Evolutionary conservation across 2,797 vertebrate genomes (phyloP).

Genomic region (Cirrhinus mrigala): DNA sequence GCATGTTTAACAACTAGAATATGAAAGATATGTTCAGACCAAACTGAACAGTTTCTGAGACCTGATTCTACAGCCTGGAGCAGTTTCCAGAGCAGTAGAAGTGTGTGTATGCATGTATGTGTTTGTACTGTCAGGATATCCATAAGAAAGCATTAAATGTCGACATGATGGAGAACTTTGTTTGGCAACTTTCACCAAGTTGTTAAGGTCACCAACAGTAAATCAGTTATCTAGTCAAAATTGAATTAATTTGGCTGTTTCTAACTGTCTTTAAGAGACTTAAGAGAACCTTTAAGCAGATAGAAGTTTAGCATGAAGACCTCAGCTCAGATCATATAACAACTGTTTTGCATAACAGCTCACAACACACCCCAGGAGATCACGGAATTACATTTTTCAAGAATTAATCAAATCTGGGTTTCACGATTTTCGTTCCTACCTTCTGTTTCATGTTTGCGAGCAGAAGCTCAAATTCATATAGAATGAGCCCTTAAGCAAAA

Average conservation of each 20-base stretch:
- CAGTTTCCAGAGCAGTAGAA: background rate
- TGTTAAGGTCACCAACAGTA: conserved; percentile 42
- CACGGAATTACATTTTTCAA: background rate
- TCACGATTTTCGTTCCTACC: background rate
- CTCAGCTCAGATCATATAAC: conserved; percentile 49
- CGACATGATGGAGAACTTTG: conserved; percentile 26
- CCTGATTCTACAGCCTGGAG: background rate
- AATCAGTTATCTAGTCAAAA: conserved; percentile 28
- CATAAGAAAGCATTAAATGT: background rate
- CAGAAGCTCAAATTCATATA: background rate
- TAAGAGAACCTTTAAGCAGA: conserved; percentile 12
- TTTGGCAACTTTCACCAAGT: conserved; percentile 24
- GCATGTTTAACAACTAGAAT: background rate
- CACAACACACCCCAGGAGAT: conserved; percentile 42
- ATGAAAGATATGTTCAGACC: background rate
- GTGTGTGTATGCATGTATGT: background rate
- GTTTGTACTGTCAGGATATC: conserved; percentile 22
- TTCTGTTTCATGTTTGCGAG: background rate
- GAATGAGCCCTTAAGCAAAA: conserved; percentile 18
- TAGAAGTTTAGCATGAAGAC: conserved; percentile 13
- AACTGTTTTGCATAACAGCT: conserved; percentile 63
- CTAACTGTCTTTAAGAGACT: conserved; percentile 31
- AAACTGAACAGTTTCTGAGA: conserved; percentile 10
- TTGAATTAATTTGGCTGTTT: conserved; percentile 15
- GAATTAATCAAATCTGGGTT: conserved; percentile 16